These are phyloP conservation scores for Psilanteris sp. DNA, from an alignment of 1,140 invertebrate species.

Conservation along the genomic window DNA sequence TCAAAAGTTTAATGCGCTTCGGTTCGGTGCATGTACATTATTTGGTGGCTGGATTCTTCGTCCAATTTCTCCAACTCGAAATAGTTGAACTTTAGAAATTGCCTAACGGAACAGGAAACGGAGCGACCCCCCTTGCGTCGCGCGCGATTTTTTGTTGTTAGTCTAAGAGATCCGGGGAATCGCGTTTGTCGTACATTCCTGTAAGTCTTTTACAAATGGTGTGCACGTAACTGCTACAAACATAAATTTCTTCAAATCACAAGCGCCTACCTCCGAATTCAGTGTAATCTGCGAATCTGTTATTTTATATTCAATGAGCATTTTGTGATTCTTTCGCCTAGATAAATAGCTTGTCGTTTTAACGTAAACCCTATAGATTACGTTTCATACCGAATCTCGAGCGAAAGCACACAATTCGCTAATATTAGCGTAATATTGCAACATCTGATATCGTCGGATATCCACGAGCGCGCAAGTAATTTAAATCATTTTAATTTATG, in stretches of 20 bases:
- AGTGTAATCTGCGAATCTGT: constrained; percentile 44
- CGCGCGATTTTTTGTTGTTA: constrained; percentile 41
- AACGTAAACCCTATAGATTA: constrained; percentile 6
- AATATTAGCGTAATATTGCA: too few relatives aligned
- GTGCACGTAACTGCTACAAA: constrained; percentile 46
- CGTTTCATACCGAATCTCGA: constrained; percentile 1
- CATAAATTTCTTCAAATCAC: constrained; percentile 51
- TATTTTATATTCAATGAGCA: constrained; percentile 56
- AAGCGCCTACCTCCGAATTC: constrained; percentile 36
- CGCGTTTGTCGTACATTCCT: constrained; percentile 29
- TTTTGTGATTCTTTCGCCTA: constrained; percentile 41
- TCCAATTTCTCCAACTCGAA: constrained; percentile 29
- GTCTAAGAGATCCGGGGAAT: constrained; percentile 35
- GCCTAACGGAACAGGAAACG: constrained; percentile 28
- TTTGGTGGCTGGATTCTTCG: constrained; percentile 23
- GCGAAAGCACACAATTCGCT: too few relatives aligned
- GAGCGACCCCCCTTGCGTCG: constrained; percentile 1
- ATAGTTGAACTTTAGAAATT: constrained; percentile 38
- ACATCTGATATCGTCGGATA: too few relatives aligned
- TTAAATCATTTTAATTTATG: too few relatives aligned
- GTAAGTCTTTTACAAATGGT: constrained; percentile 50
- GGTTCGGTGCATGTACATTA: constrained; percentile 41
- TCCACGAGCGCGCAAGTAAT: too few relatives aligned
- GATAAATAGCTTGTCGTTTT: constrained; percentile 28
- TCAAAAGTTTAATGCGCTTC: constrained; percentile 33